These are phyloP conservation scores for Trochalopteron elliotii DNA, from an alignment of 2,113 vertebrate species.

Conservation along the genomic window DNA sequence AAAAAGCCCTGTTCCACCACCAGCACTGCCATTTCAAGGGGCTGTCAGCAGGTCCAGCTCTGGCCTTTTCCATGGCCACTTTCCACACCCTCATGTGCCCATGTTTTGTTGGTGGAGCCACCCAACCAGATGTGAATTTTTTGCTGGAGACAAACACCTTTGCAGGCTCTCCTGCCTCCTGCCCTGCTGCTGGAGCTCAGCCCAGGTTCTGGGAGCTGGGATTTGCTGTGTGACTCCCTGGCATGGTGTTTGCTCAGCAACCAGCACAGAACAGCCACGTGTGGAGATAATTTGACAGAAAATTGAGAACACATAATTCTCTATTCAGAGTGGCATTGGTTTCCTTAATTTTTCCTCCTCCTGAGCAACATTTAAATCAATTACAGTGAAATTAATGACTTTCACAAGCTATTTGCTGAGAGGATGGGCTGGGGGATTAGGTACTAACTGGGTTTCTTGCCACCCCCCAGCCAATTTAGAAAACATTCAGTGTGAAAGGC, in stretches of 20 bases:
- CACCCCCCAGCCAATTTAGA: not conserved
- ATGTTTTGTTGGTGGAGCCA: not conserved
- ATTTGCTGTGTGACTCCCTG: not conserved
- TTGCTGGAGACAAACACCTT: not conserved
- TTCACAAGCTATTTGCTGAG: not conserved
- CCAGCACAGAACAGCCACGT: not conserved
- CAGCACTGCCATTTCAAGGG: constrained; percentile 9
- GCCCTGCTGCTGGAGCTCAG: not conserved
- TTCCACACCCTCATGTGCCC: not conserved
- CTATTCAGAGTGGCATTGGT: not conserved
- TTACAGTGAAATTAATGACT: constrained; percentile 51
- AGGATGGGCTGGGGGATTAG: constrained; percentile 18
- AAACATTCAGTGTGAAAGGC: not conserved
- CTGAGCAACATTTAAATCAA: constrained; percentile 8
- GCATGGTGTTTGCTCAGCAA: not conserved
- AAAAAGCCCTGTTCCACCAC: not conserved
- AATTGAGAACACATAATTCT: not conserved
- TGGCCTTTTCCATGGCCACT: not conserved
- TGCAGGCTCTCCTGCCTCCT: not conserved
- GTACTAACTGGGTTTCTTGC: not conserved
- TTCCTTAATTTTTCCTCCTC: constrained; percentile 2
- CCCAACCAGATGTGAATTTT: not conserved
- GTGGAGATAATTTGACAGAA: not conserved
- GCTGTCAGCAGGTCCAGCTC: not conserved
- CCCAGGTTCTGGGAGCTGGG: not conserved